phyloP scores from a whole-genome alignment of 2,797 vertebrate species.

The Epinephelus awoara region DNA sequence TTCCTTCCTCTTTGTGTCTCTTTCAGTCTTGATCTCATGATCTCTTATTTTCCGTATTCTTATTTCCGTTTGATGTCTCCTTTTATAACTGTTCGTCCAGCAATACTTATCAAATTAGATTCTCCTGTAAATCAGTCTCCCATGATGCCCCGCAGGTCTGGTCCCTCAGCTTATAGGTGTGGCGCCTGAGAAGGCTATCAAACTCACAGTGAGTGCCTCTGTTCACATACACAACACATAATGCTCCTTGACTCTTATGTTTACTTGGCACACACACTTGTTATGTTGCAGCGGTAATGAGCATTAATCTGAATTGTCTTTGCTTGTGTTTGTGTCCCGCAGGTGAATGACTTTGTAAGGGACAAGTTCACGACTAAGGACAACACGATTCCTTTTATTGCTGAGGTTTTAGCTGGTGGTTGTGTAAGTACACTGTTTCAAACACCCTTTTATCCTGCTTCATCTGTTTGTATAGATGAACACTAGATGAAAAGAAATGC shows the following conservation, averaged over 20 bases:
- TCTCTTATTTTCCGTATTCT: neutral
- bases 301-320: neutral
- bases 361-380: constrained; percentile 94
- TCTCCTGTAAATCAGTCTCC: constrained; percentile 26
- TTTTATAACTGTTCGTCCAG: neutral
- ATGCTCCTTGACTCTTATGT: no score
- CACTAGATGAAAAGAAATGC: neutral
- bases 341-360: constrained; percentile 98
- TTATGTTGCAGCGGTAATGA: neutral
- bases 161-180: constrained; percentile 98
- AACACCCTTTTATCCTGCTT: neutral
- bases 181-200: constrained; percentile 99
- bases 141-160: constrained; percentile 88
- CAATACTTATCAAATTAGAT: constrained; percentile 16
- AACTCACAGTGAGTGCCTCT: constrained; percentile 93
- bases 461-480: neutral
- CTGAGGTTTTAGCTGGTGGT: constrained; percentile 93
- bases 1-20: neutral
- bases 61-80: neutral
- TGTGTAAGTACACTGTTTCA: constrained; percentile 91
- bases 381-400: constrained; percentile 89
- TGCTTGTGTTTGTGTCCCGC: constrained; percentile 55
- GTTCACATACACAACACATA: neutral
- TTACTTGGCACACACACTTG: neutral
- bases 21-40: neutral